Evolutionary conservation across 2,797 vertebrate species (phyloP).

Genomic region (Furcifer pardalis): DNA sequence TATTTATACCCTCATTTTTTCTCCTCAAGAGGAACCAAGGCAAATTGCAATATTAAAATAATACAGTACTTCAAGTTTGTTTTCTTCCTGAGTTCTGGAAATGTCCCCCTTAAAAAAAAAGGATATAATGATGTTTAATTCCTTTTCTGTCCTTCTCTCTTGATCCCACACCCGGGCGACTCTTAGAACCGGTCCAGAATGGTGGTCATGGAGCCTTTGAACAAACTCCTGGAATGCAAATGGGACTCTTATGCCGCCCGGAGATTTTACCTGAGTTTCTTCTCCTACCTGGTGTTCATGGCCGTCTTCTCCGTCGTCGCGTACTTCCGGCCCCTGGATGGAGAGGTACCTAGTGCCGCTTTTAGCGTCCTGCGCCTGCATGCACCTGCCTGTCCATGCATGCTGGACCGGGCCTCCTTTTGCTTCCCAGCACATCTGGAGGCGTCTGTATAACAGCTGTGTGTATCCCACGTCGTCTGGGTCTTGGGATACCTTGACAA

Average conservation of each 20-base stretch:
- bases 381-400: neutral
- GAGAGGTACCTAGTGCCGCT: constrained; percentile 65
- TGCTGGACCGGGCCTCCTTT: too few species aligned
- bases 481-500: too few species aligned
- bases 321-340: constrained; percentile 79
- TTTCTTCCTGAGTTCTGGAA: neutral
- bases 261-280: constrained; percentile 87
- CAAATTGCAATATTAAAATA: neutral
- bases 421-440: too few species aligned
- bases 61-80: too few species aligned
- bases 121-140: neutral
- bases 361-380: neutral
- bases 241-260: constrained; percentile 85
- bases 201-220: constrained; percentile 89
- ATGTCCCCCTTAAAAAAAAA: neutral
- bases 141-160: too few species aligned
- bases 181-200: constrained; percentile 91
- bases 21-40: too few species aligned
- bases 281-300: constrained; percentile 84
- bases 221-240: constrained; percentile 87
- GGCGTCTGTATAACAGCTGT: too few species aligned
- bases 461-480: too few species aligned
- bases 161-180: constrained; percentile 42
- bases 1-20: too few species aligned
- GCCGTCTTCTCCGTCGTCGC: constrained; percentile 83